Conservation (phyloP, 1,140 invertebrate genomes). For the Pseudoatta argentina region DNA sequence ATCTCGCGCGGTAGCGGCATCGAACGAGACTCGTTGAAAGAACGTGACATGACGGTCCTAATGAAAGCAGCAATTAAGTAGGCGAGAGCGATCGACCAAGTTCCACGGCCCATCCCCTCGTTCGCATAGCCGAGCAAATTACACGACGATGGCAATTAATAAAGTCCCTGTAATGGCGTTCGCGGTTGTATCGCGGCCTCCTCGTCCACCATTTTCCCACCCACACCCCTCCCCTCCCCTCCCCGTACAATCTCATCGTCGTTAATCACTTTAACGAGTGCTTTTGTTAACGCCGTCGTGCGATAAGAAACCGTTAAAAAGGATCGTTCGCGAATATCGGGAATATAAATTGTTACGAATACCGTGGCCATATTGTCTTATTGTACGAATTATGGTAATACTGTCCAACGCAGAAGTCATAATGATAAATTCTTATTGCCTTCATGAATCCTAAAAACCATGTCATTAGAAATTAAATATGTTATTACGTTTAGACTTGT, state of each 20-base stretch:
- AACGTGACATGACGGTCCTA: slow-evolving; percentile 64
- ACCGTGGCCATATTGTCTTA: slow-evolving; percentile 16
- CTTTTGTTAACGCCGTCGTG: slow-evolving; percentile 83
- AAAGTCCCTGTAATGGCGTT: slow-evolving; percentile 83
- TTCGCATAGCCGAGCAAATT: slow-evolving; percentile 79
- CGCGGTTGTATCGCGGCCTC: slow-evolving; percentile 75
- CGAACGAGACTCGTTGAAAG: slow-evolving; percentile 60
- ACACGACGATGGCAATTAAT: slow-evolving; percentile 86
- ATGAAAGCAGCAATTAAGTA: slow-evolving; percentile 66
- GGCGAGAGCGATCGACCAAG: slow-evolving; percentile 47
- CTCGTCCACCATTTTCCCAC: not conserved
- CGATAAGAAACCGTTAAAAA: slow-evolving; percentile 64
- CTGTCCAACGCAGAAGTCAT: not conserved
- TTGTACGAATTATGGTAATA: not conserved
- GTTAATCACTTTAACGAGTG: slow-evolving; percentile 86
- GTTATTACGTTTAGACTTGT: not conserved
- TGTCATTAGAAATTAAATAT: not conserved
- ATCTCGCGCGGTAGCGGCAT: slow-evolving; percentile 27
- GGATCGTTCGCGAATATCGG: slow-evolving; percentile 27
- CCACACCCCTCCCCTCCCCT: not conserved
- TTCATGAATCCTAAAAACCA: not conserved
- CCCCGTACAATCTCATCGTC: slow-evolving; percentile 75
- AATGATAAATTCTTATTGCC: not conserved
- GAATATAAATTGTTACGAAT: slow-evolving; percentile 40
- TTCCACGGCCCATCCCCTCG: slow-evolving; percentile 31